Evolutionary conservation across 2,888 invertebrate species (phyloP), one percentile per base, ranked within the genome.

Genomic region (Brenthis daphne): DNA sequence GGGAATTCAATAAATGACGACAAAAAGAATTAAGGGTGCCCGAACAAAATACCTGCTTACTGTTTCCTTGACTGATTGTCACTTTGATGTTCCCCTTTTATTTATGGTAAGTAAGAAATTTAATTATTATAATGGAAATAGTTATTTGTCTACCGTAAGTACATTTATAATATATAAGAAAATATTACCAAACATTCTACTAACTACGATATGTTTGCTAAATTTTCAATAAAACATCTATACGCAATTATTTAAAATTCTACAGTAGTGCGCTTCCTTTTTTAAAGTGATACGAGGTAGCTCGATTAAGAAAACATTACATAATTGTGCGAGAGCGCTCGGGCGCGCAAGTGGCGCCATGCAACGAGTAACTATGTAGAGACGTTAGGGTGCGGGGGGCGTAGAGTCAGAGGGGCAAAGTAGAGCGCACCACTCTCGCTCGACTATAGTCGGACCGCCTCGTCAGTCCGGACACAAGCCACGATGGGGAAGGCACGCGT

Each of bases 271-370:
- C 72, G 74, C 70, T 77, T 82, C 75, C 80, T 81, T 85, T 86
- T 87, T 86, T 83, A 85, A 85, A 78, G 79, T 79, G 80, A 82
- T 84, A 66, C 72, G 83, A 83, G 85, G 85, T 85, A 82, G 85
- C 85, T 88, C 86, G 86, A 90, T 90, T 89, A 90, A 89, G 88
- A 90, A 91, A 91, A 90, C 87, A 90, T 90, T 90, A 90, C 86
- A 90, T 92, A 91, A 91, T 90, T 90, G 87, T 89, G 85, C 83
- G 85, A 86, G 85, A 86, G 85, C 84, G 85, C 84, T 81, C 82
- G 80, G 84, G 81, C 80, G 87, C 86, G 87, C 88, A 86, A 90
- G 92, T 91, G 89, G 91, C 91, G 91, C 91, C 90, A 83, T 88
- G 84, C 87, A 86, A 88, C 88, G 86, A 89, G 88, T 88, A 89